phyloP scores from a whole-genome alignment of 1,140 invertebrate genomes.

The Theocolax elegans region DNA sequence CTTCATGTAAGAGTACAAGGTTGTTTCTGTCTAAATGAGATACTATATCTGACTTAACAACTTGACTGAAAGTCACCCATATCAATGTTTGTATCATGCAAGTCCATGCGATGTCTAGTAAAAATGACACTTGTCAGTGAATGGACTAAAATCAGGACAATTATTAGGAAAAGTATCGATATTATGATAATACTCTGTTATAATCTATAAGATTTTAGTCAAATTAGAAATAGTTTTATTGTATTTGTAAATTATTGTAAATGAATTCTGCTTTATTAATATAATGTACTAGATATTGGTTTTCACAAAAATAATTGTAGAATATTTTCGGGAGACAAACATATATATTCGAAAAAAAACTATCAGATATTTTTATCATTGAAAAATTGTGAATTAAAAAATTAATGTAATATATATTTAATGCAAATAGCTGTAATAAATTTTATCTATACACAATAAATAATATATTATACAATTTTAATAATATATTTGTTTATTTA shows the following conservation, averaged over 20 bases:
- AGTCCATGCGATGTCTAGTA: no score
- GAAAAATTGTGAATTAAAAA: conserved; percentile 1
- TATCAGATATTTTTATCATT: conserved; percentile 25
- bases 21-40: no score
- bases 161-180: no score
- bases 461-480: not conserved
- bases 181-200: conserved; percentile 36
- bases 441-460: conserved; percentile 9
- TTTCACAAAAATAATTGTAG: not conserved
- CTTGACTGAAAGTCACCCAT: no score
- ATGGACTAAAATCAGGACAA: no score
- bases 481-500: not conserved
- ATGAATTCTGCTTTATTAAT: conserved; percentile 5
- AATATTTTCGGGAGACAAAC: no score
- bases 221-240: not conserved
- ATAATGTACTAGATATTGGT: not conserved
- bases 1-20: no score
- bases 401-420: not conserved
- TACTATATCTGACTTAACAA: no score
- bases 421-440: conserved; percentile 18
- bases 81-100: no score
- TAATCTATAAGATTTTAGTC: conserved; percentile 38
- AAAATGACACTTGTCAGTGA: no score
- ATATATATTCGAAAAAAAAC: conserved; percentile 12
- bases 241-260: conserved; percentile 32